Percentiles rank a stretch among this genome's conserved stretches.
Evolutionary conservation across 2,113 vertebrate species (phyloP).

Genomic region (Emydocephalus ijimae): DNA sequence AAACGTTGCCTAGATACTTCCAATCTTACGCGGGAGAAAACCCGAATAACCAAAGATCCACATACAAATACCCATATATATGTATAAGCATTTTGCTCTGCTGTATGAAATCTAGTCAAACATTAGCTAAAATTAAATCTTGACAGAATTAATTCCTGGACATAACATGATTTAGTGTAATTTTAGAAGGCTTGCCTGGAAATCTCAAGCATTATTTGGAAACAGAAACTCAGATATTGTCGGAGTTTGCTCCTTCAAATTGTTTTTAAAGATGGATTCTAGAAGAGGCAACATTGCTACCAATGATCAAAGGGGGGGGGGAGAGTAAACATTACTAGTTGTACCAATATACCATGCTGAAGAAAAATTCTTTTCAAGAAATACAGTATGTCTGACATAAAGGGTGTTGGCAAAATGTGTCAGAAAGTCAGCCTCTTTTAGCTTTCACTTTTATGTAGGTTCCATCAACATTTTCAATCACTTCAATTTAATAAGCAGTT

Average conservation of each 20-base stretch:
- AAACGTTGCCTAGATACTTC: too few relatives aligned
- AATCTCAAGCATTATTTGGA: neutral
- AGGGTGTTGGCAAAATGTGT: neutral
- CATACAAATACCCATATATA: too few relatives aligned
- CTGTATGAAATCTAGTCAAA: neutral
- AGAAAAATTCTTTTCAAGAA: neutral
- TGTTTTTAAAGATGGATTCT: neutral
- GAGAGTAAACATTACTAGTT: neutral
- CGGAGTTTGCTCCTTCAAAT: neutral
- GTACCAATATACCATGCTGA: neutral
- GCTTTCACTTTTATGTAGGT: too few relatives aligned
- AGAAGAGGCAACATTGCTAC: neutral
- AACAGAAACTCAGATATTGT: neutral
- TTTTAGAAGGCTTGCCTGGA: neutral
- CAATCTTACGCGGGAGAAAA: too few relatives aligned
- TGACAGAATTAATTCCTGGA: neutral
- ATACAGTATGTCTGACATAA: neutral
- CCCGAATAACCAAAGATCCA: too few relatives aligned
- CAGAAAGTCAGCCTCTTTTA: neutral
- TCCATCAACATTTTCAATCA: neutral
- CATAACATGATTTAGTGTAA: neutral
- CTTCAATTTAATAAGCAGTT: neutral
- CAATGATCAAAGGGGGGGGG: neutral
- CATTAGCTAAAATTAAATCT: slow-evolving; percentile 56
- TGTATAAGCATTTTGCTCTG: too few relatives aligned